Evolutionary conservation across 2,113 vertebrate species (phyloP), one percentile per base, ranked within the genome.

Genomic region (Copsychus sechellarum): DNA sequence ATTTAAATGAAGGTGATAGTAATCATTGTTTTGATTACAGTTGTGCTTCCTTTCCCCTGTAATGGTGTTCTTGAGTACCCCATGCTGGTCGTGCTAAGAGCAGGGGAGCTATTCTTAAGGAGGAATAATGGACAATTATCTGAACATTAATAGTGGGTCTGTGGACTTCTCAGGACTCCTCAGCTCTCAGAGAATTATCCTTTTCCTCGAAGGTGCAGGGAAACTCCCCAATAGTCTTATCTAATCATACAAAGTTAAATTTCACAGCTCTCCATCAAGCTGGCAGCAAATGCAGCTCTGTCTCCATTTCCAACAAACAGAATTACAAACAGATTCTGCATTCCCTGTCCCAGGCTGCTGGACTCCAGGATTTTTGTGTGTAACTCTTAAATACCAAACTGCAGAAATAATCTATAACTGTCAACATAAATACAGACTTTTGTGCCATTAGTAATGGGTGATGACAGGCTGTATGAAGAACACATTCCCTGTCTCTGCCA

Each of bases 1-100:
- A 96, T 97, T 96, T 97, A 92, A 97, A 97, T 95, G 91, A 96
- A 94, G 31, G 86, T 73, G 96, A 92, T 94, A 91, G 88, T 95
- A 97, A 96, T 96, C 86, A 94, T 95, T 96, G 95, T 96, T 96
- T 95, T 94, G 94, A 95, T 97, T 97, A 95, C 96, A 86, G 92
- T 90, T 92, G 86, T 96, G 95, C 94, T 96, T 96, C 96, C 95
- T 93, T 95, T 74, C 83, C 92, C 92, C 95, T 91, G 3, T 95
- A 95, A 95, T 95, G 94, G 95, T 96, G 93, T 94, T 97, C 91
- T 96, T 96, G 94, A 97, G 94, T 92, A 95, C 96, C 95, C 94
- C 96, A 94, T 97, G 93, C 95, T 97, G 95, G 60, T 85, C 91
- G 61, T n/a, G 43, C 74, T 57, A 66, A 97, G 94, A 95, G 91